These are phyloP conservation scores for Belgica antarctica DNA, from an alignment of 2,888 invertebrate genomes.

Conservation along the genomic window DNA sequence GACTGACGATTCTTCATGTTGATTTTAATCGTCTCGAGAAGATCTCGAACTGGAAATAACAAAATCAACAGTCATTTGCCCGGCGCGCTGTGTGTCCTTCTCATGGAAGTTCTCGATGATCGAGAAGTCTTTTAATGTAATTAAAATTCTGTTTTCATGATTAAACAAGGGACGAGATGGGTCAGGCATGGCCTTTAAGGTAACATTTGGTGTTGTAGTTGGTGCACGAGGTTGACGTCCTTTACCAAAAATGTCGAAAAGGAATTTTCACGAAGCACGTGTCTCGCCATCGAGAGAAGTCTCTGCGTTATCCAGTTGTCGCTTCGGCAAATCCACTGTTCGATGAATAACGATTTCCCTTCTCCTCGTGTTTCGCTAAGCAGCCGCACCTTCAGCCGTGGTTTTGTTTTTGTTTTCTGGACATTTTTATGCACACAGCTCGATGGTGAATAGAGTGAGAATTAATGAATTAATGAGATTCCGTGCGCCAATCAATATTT, in stretches of 20 bases:
- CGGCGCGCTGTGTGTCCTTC: not conserved
- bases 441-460: not conserved
- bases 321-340: too few species aligned
- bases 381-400: not conserved
- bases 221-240: too few species aligned
- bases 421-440: not conserved
- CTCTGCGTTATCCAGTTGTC: too few species aligned
- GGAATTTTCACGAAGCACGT: too few species aligned
- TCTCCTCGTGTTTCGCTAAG: constrained; percentile 14
- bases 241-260: too few species aligned
- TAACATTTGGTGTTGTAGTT: too few species aligned
- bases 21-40: constrained; percentile 10
- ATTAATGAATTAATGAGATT: constrained; percentile 21
- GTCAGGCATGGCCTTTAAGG: not conserved
- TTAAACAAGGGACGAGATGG: not conserved
- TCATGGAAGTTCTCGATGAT: constrained; percentile 3
- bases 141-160: not conserved
- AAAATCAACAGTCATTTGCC: not conserved
- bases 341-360: constrained; percentile 19
- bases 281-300: too few species aligned
- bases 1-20: not conserved
- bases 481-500: not conserved
- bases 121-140: constrained; percentile 13
- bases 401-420: constrained; percentile 25
- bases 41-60: not conserved